Percentiles rank a stretch among this genome's conserved stretches.
These are phyloP conservation scores for Catajapyx aquilonaris DNA, from an alignment of 1,140 invertebrate genomes.

Conservation along the genomic window DNA sequence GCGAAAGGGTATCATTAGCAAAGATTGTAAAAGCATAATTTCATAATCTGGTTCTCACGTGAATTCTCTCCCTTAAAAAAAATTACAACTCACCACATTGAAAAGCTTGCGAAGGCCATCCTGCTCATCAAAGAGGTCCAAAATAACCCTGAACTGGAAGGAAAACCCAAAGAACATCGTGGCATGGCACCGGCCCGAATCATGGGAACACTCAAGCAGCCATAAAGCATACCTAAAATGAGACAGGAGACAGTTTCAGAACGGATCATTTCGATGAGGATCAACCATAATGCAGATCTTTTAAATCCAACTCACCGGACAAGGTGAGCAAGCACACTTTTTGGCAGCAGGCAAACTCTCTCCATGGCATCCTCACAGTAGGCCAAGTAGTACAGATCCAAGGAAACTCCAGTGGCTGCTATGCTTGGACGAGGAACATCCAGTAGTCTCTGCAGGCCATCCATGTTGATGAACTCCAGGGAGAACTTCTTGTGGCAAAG, in stretches of 20 bases:
- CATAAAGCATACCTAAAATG: constrained; percentile 62
- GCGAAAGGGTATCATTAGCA: no score
- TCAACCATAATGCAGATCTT: no score
- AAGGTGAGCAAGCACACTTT: constrained; percentile 50
- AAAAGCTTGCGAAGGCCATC: constrained; percentile 81
- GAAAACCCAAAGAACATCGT: constrained; percentile 92
- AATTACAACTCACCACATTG: constrained; percentile 69
- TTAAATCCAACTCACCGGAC: constrained; percentile 44
- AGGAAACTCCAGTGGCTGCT: constrained; percentile 84
- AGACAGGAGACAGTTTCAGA: no score
- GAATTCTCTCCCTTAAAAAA: no score
- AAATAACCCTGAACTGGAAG: constrained; percentile 74
- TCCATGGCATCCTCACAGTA: constrained; percentile 98
- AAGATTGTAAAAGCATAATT: no score
- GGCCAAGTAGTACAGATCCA: constrained; percentile 88
- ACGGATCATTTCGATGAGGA: no score
- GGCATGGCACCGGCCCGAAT: constrained; percentile 84
- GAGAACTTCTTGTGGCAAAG: constrained; percentile 96
- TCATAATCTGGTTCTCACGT: no score
- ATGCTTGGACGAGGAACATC: constrained; percentile 79
- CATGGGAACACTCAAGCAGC: constrained; percentile 86
- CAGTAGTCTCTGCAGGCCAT: constrained; percentile 61
- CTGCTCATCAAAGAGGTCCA: constrained; percentile 79
- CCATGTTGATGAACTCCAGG: constrained; percentile 73
- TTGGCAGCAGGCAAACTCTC: constrained; percentile 64